Evolutionary conservation across 1,140 invertebrate species (phyloP).

Genomic region (Vanessa tameamea): DNA sequence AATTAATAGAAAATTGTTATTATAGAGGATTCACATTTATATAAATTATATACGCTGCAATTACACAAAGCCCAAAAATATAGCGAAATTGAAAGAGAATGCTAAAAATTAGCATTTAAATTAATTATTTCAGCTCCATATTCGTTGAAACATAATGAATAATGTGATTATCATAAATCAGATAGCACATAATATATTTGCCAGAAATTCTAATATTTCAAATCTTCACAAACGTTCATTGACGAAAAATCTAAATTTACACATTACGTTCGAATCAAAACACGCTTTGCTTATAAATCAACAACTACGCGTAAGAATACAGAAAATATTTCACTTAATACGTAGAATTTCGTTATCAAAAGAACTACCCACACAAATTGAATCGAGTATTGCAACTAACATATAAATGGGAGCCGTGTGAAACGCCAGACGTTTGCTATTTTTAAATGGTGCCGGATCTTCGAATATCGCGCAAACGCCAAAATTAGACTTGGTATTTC

Average conservation of each 20-base stretch:
- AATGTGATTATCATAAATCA: background rate
- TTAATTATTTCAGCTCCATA: background rate
- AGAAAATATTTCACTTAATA: slow-evolving; percentile 1
- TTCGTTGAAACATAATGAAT: background rate
- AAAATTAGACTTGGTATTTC: slow-evolving; percentile 42
- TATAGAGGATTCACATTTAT: too few species aligned
- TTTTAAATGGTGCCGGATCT: slow-evolving; percentile 50
- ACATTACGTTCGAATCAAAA: slow-evolving; percentile 22
- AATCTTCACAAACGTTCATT: slow-evolving; percentile 26
- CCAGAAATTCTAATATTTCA: background rate
- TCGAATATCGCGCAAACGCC: slow-evolving; percentile 45
- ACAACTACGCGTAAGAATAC: background rate
- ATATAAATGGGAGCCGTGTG: slow-evolving; percentile 43
- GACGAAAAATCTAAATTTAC: slow-evolving; percentile 27
- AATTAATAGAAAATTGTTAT: too few species aligned
- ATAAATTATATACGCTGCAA: too few species aligned
- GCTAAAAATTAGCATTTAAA: background rate
- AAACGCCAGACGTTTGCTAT: slow-evolving; percentile 52
- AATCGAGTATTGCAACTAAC: slow-evolving; percentile 4
- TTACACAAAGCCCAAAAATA: too few species aligned
- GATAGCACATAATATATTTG: background rate
- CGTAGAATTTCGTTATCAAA: slow-evolving; percentile 15
- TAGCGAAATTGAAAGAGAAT: too few species aligned
- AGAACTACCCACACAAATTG: slow-evolving; percentile 7
- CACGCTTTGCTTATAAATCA: slow-evolving; percentile 2